Evolutionary conservation across 2,113 vertebrate genomes (phyloP).

Genomic region (Macrotis lagotis): DNA sequence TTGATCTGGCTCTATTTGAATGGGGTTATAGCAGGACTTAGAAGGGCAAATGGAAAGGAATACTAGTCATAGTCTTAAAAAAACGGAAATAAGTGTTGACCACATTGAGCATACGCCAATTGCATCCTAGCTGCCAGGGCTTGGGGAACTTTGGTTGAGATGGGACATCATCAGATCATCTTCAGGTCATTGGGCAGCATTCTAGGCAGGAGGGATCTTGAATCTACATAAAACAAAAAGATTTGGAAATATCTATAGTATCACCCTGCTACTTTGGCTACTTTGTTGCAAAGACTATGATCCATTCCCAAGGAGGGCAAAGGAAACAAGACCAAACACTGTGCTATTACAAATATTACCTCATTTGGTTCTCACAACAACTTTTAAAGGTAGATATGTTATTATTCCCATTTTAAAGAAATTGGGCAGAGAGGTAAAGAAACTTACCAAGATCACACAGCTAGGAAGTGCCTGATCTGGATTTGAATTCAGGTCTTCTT

Average conservation of each 20-base stretch:
- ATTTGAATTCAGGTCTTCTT: not conserved
- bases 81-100: not conserved
- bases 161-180: not conserved
- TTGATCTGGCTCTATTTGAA: not conserved
- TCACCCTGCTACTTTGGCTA: not conserved
- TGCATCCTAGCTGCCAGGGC: not conserved
- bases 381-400: not conserved
- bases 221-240: not conserved
- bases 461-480: not conserved
- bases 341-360: not conserved
- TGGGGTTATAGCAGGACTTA: not conserved
- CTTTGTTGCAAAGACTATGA: not conserved
- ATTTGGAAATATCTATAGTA: not conserved
- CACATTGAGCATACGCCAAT: not conserved
- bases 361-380: not conserved
- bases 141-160: not conserved
- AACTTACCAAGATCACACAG: not conserved
- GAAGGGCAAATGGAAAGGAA: not conserved
- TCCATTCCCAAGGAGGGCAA: not conserved
- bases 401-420: not conserved
- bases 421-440: not conserved
- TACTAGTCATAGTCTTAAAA: not conserved
- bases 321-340: not conserved
- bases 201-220: not conserved
- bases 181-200: not conserved